These are phyloP conservation scores for Crambe crambe DNA, from an alignment of 37 sponge, comb jelly and placozoan genomes.

Conservation along the genomic window DNA sequence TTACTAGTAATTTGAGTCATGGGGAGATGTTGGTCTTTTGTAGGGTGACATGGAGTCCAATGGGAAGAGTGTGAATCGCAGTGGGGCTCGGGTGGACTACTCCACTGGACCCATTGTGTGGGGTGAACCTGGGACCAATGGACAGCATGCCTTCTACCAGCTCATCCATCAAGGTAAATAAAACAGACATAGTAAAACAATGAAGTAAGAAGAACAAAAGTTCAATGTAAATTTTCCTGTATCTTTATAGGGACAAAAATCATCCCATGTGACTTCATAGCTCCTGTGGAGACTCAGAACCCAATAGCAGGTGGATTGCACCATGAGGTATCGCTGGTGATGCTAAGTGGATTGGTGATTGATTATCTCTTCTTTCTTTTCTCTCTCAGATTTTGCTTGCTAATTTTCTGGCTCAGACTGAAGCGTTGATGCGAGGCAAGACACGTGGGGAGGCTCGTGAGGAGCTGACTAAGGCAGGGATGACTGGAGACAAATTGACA, in stretches of 20 bases:
- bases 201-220: too few species aligned
- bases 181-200: too few species aligned
- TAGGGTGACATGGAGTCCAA: conserved; percentile 99
- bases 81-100: conserved; percentile 80
- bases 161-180: conserved; percentile 94
- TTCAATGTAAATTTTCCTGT: too few species aligned
- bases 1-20: too few species aligned
- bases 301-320: conserved; percentile 86
- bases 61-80: conserved; percentile 87
- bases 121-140: conserved; percentile 99
- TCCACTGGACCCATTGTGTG: conserved; percentile 99
- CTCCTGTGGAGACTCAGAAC: conserved; percentile 92
- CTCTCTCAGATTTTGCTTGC: conserved; percentile 86
- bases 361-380: neutral
- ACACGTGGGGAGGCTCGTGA: conserved; percentile 83
- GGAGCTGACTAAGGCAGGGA: conserved; percentile 76
- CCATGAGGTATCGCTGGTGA: conserved; percentile 74
- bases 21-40: too few species aligned
- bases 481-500: conserved; percentile 60
- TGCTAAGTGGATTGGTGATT: too few species aligned
- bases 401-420: conserved; percentile 98
- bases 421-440: conserved; percentile 97
- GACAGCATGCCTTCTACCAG: conserved; percentile 99
- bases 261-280: conserved; percentile 98
- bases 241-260: conserved; percentile 81